Percentiles rank a stretch among this genome's conserved stretches.
Evolutionary conservation across 1,140 invertebrate genomes (phyloP).

Genomic region (Temnothorax curvispinosus): DNA sequence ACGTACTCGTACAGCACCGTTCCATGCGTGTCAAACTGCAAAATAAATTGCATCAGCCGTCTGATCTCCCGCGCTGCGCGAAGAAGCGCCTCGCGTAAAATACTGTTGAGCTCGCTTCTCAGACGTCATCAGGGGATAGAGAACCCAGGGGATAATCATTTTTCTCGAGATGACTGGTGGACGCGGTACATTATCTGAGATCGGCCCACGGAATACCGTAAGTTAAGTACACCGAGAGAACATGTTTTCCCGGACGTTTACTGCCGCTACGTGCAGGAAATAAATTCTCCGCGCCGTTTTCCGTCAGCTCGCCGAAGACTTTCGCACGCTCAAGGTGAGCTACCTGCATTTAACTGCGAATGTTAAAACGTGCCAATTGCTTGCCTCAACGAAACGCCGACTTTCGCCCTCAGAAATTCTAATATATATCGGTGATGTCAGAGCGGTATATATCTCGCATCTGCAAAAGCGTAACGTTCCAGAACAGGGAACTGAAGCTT

Average conservation of each 20-base stretch:
- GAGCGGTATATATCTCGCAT: not conserved
- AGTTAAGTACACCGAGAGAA: conserved; percentile 45
- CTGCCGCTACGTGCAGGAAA: conserved; percentile 41
- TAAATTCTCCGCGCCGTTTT: conserved; percentile 36
- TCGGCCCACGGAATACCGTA: conserved; percentile 37
- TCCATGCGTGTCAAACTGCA: not conserved
- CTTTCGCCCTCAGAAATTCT: not conserved
- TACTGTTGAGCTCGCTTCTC: conserved; percentile 8
- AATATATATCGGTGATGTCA: not conserved
- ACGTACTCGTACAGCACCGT: not conserved
- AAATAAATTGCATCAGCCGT: conserved; percentile 22
- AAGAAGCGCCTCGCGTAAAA: conserved; percentile 2
- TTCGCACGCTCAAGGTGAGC: not conserved
- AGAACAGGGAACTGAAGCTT: conserved; percentile 1
- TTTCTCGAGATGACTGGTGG: conserved; percentile 44
- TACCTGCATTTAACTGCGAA: conserved; percentile 8
- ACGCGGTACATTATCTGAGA: conserved; percentile 53
- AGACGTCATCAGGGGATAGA: conserved; percentile 12
- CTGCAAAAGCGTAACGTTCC: not conserved
- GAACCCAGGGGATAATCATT: conserved; percentile 49
- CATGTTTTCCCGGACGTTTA: conserved; percentile 46
- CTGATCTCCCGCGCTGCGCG: conserved; percentile 1
- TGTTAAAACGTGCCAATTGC: not conserved
- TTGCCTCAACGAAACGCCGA: not conserved
- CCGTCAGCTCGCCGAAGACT: conserved; percentile 23